Evolutionary conservation across 2,888 invertebrate species (phyloP).

Genomic region (Reticulitermes lucifugus): DNA sequence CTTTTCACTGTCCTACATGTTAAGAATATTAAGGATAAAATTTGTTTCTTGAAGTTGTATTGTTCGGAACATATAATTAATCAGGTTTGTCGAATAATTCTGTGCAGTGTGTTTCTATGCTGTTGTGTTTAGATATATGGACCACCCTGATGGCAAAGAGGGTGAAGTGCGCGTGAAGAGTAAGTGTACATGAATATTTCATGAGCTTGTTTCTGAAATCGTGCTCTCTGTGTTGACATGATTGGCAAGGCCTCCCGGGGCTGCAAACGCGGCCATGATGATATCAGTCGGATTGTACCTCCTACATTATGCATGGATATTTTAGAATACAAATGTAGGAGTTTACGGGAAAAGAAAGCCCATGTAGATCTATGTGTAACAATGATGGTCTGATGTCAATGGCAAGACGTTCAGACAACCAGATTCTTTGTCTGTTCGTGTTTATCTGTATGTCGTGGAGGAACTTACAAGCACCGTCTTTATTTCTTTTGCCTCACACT

Average conservation of each 20-base stretch:
- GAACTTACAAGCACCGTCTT: no score
- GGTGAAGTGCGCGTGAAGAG: neutral
- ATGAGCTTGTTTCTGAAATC: conserved; percentile 23
- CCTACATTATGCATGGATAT: conserved; percentile 29
- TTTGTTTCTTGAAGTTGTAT: no score
- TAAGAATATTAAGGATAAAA: no score
- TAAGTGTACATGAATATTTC: neutral
- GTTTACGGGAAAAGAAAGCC: neutral
- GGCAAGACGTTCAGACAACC: neutral
- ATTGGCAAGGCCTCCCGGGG: conserved; percentile 14
- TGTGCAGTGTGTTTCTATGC: neutral
- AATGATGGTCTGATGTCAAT: neutral
- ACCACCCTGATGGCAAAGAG: neutral
- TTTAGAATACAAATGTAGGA: conserved; percentile 28
- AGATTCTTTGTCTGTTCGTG: no score
- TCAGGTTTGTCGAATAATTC: neutral
- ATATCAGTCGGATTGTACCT: conserved; percentile 19
- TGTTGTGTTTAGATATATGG: neutral
- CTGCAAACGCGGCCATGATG: neutral
- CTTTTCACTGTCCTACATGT: no score
- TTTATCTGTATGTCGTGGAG: no score
- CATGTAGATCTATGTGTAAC: neutral
- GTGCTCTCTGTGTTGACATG: conserved; percentile 27
- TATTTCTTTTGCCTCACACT: no score
- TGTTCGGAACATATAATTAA: no score